Evolutionary conservation across 2,797 vertebrate species (phyloP).

Genomic region (Dendrocincla fuliginosa): DNA sequence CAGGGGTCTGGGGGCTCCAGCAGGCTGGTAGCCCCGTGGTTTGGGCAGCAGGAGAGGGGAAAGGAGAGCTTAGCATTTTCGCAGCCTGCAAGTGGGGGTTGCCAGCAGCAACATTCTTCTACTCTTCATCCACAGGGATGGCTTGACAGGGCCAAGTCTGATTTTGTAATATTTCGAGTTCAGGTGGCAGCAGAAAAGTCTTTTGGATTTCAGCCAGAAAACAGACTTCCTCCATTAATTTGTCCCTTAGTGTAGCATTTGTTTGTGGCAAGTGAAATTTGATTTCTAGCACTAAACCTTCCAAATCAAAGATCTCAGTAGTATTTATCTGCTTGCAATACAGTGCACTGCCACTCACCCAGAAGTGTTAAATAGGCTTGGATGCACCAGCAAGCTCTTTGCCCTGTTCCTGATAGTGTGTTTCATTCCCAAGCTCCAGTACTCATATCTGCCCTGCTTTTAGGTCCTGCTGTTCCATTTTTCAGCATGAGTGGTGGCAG

Average conservation of each 20-base stretch:
- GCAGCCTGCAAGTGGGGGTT: background rate
- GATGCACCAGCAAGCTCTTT: background rate
- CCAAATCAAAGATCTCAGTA: background rate
- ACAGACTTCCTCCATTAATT: background rate
- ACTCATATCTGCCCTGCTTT: background rate
- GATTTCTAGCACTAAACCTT: background rate
- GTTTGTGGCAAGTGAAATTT: background rate
- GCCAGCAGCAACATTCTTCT: background rate
- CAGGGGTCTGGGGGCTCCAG: background rate
- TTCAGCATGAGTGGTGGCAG: background rate
- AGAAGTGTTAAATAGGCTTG: background rate
- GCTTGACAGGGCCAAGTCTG: background rate
- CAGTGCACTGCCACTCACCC: background rate
- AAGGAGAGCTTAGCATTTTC: background rate
- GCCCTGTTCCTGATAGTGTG: background rate
- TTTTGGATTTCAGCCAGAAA: background rate
- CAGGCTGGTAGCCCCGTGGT: rapidly evolving
- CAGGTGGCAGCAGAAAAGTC: background rate
- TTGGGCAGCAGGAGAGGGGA: background rate
- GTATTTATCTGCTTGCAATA: background rate
- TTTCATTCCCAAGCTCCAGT: background rate
- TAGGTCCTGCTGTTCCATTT: background rate
- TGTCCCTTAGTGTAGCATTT: background rate
- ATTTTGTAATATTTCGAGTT: background rate
- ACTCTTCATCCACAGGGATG: background rate